phyloP scores from a whole-genome alignment of 2,113 vertebrate genomes.

The Osmerus eperlanus region DNA sequence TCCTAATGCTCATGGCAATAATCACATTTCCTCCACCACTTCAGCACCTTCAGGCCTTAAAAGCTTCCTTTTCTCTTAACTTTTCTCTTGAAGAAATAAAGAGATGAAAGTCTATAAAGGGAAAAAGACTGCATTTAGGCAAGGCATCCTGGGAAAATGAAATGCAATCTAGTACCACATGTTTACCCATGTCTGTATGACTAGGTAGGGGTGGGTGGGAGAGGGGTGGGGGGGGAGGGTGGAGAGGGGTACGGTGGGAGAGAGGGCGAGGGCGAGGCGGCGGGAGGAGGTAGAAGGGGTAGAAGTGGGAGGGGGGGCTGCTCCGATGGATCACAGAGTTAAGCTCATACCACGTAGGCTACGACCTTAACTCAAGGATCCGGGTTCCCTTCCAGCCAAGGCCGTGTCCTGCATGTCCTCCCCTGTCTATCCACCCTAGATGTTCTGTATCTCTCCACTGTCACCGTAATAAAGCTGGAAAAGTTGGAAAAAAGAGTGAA shows the following conservation, averaged over 20 bases:
- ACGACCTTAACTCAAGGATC: no score
- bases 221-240: background rate
- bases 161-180: conserved; percentile 48
- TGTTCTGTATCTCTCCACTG: no score
- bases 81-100: no score
- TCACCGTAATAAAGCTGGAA: no score
- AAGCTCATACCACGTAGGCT: no score
- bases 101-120: conserved; percentile 55
- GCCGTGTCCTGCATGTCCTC: no score
- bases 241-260: background rate
- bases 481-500: no score
- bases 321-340: background rate
- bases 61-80: conserved; percentile 61
- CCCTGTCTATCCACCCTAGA: no score
- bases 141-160: conserved; percentile 42
- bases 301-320: background rate
- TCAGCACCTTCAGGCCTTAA: conserved; percentile 65
- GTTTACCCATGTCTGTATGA: conserved; percentile 40
- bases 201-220: conserved; percentile 25
- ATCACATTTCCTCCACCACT: conserved; percentile 75
- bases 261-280: background rate
- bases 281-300: background rate
- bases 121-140: conserved; percentile 56
- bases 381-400: no score
- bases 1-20: conserved; percentile 65